Evolutionary conservation across 2,797 vertebrate genomes (phyloP).

Genomic region (Anguilla pacifica): DNA sequence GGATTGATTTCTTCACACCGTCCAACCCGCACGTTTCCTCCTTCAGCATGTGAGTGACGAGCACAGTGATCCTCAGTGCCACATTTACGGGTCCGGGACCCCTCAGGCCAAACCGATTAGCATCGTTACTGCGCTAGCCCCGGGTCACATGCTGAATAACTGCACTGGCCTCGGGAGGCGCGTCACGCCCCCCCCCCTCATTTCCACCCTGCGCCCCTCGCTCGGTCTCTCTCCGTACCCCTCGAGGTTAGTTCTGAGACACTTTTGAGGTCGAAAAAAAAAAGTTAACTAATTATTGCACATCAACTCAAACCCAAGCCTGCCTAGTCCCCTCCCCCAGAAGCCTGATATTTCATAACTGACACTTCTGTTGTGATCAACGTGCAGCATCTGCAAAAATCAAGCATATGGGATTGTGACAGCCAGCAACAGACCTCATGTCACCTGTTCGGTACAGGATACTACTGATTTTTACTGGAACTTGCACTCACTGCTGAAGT

Average conservation of each 20-base stretch:
- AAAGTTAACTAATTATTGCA: neutral
- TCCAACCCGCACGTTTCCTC: neutral
- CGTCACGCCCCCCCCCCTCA: neutral
- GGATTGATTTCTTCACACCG: neutral
- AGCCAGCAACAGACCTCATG: neutral
- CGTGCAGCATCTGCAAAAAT: neutral
- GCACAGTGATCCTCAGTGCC: neutral
- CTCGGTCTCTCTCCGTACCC: neutral
- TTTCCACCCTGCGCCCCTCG: neutral
- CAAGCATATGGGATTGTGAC: neutral
- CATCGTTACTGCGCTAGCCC: conserved; percentile 16
- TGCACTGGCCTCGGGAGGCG: neutral
- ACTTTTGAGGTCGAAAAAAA: neutral
- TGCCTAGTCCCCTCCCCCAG: neutral
- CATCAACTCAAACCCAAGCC: neutral
- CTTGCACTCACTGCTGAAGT: neutral
- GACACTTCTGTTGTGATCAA: neutral
- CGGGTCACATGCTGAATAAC: neutral
- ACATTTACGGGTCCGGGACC: neutral
- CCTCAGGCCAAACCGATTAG: neutral
- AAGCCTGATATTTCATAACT: neutral
- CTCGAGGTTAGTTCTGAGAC: neutral
- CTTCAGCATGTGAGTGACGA: neutral
- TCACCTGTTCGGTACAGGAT: neutral
- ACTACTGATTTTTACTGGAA: neutral